Evolutionary conservation across 2,888 invertebrate species (phyloP), one percentile per base, ranked within the genome.

Genomic region (Capitulum mitella): DNA sequence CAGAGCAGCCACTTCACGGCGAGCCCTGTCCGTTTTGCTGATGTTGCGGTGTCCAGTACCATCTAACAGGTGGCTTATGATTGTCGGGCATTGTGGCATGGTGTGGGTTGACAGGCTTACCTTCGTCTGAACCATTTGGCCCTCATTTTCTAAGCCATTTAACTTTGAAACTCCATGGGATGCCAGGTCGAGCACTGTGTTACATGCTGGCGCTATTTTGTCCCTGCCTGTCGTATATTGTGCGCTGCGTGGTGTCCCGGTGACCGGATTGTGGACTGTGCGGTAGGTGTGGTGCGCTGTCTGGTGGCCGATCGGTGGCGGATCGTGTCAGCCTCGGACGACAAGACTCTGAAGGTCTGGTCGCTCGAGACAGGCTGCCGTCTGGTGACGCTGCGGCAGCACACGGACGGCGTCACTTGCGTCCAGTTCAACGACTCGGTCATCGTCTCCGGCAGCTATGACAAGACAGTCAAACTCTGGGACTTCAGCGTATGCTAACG

Each of bases 291-390:
- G 37, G 83, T 79, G 81, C 85, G 87, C 77, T 87, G 87, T 83
- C 82, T 88, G 46, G 87, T 88, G 82, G 87, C 87, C 3, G 88
- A 88, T 82, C 84, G 85, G 40, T 87, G 87, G 87, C 83, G 87
- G 64, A 84, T 88, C n/a, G 87, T 88, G 54, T 87, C 87, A 84
- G 88, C 87, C 54, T 87, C 87, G 16, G 88, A 88, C 84, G 88
- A 88, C 82, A 86, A 87, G 82, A 88, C 88, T 16, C 84, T 88
- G 54, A 88, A 88, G 85, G 87, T 87, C 82, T 88, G 88, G 88
- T 86, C 86, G 81, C 82, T 88, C 77, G 86, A 86, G 80, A 87
- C 87, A 3, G 87, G 87, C 5, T 84, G 86, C 80, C 82, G 88
- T 26, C 82, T 88, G 78, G 86, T 87, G 77, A 88, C 88, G 3